Evolutionary conservation across 2,113 vertebrate genomes (phyloP).

Genomic region (Urocolius indicus): DNA sequence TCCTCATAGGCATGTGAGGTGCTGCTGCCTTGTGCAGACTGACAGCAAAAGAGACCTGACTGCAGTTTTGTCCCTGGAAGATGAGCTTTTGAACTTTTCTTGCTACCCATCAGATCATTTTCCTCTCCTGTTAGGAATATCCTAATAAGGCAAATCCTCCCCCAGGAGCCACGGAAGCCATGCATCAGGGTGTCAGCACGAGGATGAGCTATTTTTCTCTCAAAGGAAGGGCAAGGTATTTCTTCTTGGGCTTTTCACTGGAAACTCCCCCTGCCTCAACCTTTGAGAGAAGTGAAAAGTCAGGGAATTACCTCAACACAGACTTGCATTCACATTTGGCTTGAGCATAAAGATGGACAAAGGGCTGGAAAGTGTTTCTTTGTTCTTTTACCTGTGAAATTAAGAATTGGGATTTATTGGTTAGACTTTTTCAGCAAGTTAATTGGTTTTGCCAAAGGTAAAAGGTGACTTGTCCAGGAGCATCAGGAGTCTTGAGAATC

Average conservation of each 20-base stretch:
- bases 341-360: background rate
- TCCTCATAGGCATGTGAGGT: rapidly evolving
- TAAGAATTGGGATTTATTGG: background rate
- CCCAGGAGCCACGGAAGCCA: background rate
- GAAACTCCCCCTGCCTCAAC: background rate
- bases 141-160: background rate
- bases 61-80: background rate
- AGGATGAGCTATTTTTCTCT: background rate
- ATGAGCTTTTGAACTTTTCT: background rate
- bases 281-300: background rate
- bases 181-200: background rate
- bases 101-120: background rate
- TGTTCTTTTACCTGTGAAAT: background rate
- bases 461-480: background rate
- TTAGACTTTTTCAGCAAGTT: background rate
- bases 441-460: background rate
- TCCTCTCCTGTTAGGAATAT: background rate
- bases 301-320: background rate
- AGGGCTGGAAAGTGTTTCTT: background rate
- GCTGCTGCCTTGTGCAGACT: background rate
- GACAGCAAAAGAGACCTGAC: background rate
- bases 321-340: background rate
- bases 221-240: rapidly evolving
- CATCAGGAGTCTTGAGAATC: background rate
- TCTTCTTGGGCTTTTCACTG: too few species aligned